phyloP scores from a whole-genome alignment of 2,888 invertebrate genomes.

The Caenorhabditis macrosperma region DNA sequence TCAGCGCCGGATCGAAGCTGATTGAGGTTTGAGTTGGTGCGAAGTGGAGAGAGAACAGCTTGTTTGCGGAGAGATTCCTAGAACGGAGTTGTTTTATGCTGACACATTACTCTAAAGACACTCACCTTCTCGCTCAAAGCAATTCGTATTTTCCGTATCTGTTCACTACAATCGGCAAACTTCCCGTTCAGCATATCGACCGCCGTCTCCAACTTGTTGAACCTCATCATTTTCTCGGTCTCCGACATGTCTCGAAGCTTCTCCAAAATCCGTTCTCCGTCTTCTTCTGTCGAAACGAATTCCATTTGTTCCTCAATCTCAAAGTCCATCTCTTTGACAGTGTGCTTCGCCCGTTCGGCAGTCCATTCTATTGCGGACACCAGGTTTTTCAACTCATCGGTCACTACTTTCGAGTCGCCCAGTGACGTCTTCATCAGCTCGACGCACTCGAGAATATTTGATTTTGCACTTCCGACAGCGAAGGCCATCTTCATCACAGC shows the following conservation, averaged over 20 bases:
- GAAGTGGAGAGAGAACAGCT: constrained; percentile 36
- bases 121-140: constrained; percentile 23
- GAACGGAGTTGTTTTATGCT: neutral
- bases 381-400: constrained; percentile 30
- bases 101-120: neutral
- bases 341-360: constrained; percentile 20
- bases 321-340: constrained; percentile 51
- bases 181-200: constrained; percentile 37
- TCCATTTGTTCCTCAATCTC: too few species aligned
- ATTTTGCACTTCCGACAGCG: constrained; percentile 26
- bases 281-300: too few species aligned
- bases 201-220: constrained; percentile 46
- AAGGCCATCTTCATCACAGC: constrained; percentile 24
- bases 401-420: constrained; percentile 39
- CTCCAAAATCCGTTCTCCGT: too few species aligned
- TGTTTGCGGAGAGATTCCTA: constrained; percentile 28
- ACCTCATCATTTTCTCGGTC: constrained; percentile 44
- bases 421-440: constrained; percentile 29
- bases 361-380: constrained; percentile 13
- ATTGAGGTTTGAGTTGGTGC: constrained; percentile 13
- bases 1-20: constrained; percentile 21
- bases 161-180: constrained; percentile 25
- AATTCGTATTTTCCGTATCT: constrained; percentile 17
- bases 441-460: constrained; percentile 13
- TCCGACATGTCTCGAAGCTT: constrained; percentile 32